Percentiles rank a stretch among this genome's conserved stretches.
phyloP scores from a whole-genome alignment of 2,888 invertebrate genomes.

The Drepanosiphum platanoidis region DNA sequence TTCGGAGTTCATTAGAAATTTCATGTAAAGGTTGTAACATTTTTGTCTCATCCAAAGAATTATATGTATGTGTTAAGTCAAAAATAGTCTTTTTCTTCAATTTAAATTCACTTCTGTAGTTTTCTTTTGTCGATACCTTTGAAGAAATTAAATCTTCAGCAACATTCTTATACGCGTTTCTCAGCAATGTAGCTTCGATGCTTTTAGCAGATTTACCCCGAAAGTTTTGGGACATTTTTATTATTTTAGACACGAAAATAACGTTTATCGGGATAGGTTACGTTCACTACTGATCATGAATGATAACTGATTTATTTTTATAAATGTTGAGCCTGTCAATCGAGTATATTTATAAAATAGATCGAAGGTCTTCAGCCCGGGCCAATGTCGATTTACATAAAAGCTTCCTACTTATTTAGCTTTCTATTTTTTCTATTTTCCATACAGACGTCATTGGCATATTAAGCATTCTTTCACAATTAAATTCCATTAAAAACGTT shows the following conservation, averaged over 20 bases:
- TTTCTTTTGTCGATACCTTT: slow-evolving; percentile 33
- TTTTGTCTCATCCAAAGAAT: slow-evolving; percentile 70
- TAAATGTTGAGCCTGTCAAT: slow-evolving; percentile 40
- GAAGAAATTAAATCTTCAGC: slow-evolving; percentile 25
- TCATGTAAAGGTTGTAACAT: slow-evolving; percentile 72
- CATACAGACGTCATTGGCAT: slow-evolving; percentile 26
- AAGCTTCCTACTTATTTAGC: slow-evolving; percentile 29
- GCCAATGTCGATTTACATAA: slow-evolving; percentile 57
- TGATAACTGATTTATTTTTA: slow-evolving; percentile 54
- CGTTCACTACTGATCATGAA: slow-evolving; percentile 49
- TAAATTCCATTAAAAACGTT: slow-evolving; percentile 27
- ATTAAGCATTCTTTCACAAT: slow-evolving; percentile 30
- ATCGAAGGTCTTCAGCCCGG: slow-evolving; percentile 57
- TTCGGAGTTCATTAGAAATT: slow-evolving; percentile 73
- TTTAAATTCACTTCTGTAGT: slow-evolving; percentile 66
- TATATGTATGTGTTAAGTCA: slow-evolving; percentile 58
- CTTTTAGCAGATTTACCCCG: slow-evolving; percentile 81
- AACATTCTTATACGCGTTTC: slow-evolving; percentile 16
- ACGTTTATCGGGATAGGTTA: slow-evolving; percentile 3
- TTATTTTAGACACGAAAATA: slow-evolving; percentile 20
- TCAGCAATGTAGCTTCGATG: slow-evolving; percentile 69
- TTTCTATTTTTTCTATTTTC: slow-evolving; percentile 32
- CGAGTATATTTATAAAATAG: slow-evolving; percentile 56
- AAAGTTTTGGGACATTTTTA: slow-evolving; percentile 66
- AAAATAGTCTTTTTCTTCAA: slow-evolving; percentile 67